Evolutionary conservation across 2,888 invertebrate species (phyloP), one percentile per base, ranked within the genome.

Genomic region (Exocentrus adspersus): DNA sequence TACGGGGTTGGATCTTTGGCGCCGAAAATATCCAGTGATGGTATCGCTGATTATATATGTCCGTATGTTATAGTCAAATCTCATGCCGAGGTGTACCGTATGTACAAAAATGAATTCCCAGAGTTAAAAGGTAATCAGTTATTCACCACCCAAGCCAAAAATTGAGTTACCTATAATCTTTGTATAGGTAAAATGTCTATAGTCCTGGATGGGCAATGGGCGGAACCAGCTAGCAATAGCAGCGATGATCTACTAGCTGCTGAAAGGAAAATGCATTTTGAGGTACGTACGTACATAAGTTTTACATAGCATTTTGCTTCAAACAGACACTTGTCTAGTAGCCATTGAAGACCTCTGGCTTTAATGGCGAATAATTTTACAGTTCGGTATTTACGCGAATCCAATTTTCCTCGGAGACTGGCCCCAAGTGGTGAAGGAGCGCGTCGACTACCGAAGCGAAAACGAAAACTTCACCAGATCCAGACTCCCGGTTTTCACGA

Each of bases 341-440:
- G n/a, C n/a, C n/a, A n/a, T n/a, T n/a, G n/a, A n/a, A n/a, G n/a
- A n/a, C n/a, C n/a, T n/a, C n/a, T n/a, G n/a, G n/a, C n/a, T n/a
- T n/a, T n/a, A n/a, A n/a, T n/a, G n/a, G n/a, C n/a, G n/a, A n/a
- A n/a, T n/a, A n/a, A n/a, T 7, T 24, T 65, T 64, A 3, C 37
- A 72, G 73, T 69, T 64, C 48, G 73, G 73, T 2, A 51, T 68
- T 19, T 73, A 61, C 43, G 70, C 62, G 0, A 85, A 91, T 78
- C 90, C 92, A 1, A 88, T 91, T 37, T 87, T 88, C 77, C 74
- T 79, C 0, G 90, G 91, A 0, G 88, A 90, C 80, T 92, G 90
- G 78, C 91, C 91, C 0, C 79, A 84, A 51, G 75, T 87, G 0
- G 89, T 91, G 88, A 86, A 87, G 48, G 81, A 84, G 21, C 81